These are phyloP conservation scores for Myiotriccus ornatus DNA, from an alignment of 2,797 vertebrate genomes.

Conservation along the genomic window DNA sequence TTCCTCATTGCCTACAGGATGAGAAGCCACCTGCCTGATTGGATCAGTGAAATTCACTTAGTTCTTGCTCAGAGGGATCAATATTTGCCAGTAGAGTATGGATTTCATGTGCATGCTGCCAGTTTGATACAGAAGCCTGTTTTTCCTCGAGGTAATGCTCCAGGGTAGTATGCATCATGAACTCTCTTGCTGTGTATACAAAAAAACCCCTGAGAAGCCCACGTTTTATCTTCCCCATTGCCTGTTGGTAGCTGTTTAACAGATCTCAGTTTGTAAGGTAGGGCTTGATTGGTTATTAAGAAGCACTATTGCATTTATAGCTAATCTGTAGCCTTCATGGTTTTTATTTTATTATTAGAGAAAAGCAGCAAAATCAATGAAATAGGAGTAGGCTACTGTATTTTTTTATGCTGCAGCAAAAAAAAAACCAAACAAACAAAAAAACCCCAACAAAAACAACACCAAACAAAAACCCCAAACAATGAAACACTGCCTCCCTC, in stretches of 20 bases:
- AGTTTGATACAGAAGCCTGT: background rate
- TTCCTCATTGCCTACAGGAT: background rate
- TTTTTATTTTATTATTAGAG: background rate
- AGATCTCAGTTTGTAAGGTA: background rate
- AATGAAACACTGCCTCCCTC: background rate
- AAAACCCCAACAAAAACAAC: fast-evolving
- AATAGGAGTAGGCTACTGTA: background rate
- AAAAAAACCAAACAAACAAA: background rate
- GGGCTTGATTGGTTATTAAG: background rate
- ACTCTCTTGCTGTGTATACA: background rate
- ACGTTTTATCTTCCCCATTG: background rate
- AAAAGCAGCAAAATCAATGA: background rate
- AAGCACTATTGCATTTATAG: background rate
- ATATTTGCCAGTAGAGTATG: background rate
- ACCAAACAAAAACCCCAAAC: fast-evolving
- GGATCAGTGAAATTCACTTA: slow-evolving; percentile 12
- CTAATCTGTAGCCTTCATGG: background rate
- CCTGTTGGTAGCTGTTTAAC: background rate
- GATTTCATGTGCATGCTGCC: slow-evolving; percentile 24
- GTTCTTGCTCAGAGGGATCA: slow-evolving; percentile 16
- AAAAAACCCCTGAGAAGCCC: background rate
- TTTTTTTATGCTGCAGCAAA: background rate
- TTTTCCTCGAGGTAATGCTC: background rate
- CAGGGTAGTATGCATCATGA: background rate
- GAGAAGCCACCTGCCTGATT: background rate